Conservation (phyloP, 2,113 vertebrate genomes). For the Ceuthmochares aereus region DNA sequence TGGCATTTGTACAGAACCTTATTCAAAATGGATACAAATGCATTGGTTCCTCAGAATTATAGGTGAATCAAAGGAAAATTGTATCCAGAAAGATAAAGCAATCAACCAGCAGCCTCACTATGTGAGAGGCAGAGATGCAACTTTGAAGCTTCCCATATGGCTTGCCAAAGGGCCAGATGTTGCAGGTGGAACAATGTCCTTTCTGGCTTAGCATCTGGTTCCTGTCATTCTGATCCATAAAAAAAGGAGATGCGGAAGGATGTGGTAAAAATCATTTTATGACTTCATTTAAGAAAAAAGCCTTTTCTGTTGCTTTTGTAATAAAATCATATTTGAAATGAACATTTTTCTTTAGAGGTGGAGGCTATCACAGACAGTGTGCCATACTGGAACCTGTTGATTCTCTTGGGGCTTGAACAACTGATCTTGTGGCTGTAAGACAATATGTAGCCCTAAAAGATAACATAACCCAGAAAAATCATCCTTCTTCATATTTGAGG, state of each 20-base stretch:
- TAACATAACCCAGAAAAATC: neutral
- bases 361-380: neutral
- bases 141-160: conserved; percentile 77
- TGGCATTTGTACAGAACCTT: conserved; percentile 74
- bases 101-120: conserved; percentile 68
- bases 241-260: conserved; percentile 70
- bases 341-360: conserved; percentile 4
- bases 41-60: conserved; percentile 78
- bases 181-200: conserved; percentile 75
- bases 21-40: conserved; percentile 83
- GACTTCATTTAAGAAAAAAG: conserved; percentile 65
- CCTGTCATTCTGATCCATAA: conserved; percentile 64
- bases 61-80: conserved; percentile 83
- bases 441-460: neutral
- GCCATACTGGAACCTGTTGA: neutral
- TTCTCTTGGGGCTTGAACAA: neutral
- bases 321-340: conserved; percentile 30
- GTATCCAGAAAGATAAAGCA: conserved; percentile 78
- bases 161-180: conserved; percentile 80
- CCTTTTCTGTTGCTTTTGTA: conserved; percentile 41
- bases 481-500: neutral
- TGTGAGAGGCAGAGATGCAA: conserved; percentile 66
- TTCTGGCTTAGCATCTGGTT: conserved; percentile 75
- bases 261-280: conserved; percentile 60
- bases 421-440: neutral